phyloP scores from a whole-genome alignment of 2,888 invertebrate genomes.

The Heliconius ismenius region DNA sequence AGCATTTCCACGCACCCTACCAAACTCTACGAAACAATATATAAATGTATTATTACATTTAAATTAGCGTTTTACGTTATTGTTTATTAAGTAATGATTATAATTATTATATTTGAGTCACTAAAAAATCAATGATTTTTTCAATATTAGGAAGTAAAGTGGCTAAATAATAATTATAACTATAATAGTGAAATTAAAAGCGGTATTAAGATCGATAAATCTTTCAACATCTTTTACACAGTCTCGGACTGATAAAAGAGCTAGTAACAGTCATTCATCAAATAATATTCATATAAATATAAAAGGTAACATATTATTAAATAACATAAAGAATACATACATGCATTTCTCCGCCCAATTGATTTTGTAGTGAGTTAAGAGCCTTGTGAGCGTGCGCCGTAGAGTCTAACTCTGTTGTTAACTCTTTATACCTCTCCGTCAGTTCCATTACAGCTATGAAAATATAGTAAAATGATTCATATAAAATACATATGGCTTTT shows the following conservation, averaged over 20 bases:
- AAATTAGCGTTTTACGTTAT: background rate
- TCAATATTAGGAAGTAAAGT: too few species aligned
- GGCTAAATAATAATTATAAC: too few species aligned
- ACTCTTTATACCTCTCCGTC: slow-evolving; percentile 56
- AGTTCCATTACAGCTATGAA: slow-evolving; percentile 63
- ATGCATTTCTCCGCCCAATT: slow-evolving; percentile 56
- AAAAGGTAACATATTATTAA: too few species aligned
- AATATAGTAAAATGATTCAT: background rate
- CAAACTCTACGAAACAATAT: slow-evolving; percentile 53
- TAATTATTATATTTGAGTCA: too few species aligned
- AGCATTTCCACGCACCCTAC: slow-evolving; percentile 64
- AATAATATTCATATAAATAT: too few species aligned
- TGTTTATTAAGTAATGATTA: too few species aligned
- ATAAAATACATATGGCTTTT: background rate
- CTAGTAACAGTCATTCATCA: too few species aligned
- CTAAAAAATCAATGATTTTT: too few species aligned
- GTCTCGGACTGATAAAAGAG: too few species aligned
- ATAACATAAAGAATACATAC: slow-evolving; percentile 47
- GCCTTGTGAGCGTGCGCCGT: slow-evolving; percentile 53
- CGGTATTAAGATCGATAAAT: too few species aligned
- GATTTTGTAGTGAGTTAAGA: slow-evolving; percentile 52
- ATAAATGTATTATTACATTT: background rate
- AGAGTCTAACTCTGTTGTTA: slow-evolving; percentile 56
- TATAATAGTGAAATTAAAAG: too few species aligned
- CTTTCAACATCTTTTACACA: too few species aligned